Evolutionary conservation across 2,888 invertebrate species (phyloP).

Genomic region (Cordilura impudica): DNA sequence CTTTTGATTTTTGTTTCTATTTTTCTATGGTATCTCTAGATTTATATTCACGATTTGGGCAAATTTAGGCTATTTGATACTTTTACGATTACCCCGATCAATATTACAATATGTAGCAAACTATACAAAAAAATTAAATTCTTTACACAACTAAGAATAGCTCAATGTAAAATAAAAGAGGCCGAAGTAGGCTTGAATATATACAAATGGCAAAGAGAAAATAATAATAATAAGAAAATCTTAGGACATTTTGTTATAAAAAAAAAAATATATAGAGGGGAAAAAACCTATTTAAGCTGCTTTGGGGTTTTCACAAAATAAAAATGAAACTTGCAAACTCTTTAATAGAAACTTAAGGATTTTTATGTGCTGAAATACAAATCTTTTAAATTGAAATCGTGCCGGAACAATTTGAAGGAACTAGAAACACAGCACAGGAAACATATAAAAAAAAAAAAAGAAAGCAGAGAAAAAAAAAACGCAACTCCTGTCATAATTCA

Average conservation of each 20-base stretch:
- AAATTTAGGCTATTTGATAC: too few species aligned
- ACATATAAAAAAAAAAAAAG: slow-evolving; percentile 2
- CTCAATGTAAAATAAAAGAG: background rate
- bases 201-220: background rate
- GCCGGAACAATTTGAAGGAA: background rate
- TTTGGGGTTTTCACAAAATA: slow-evolving; percentile 4
- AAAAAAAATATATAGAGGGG: background rate
- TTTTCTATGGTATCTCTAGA: too few species aligned
- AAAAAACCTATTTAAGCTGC: slow-evolving; percentile 13
- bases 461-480: background rate
- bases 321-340: background rate
- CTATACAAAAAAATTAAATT: too few species aligned
- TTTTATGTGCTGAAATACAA: background rate
- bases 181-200: background rate
- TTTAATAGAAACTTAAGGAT: background rate
- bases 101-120: too few species aligned
- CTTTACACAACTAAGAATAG: too few species aligned
- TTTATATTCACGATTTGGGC: too few species aligned
- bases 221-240: background rate
- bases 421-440: slow-evolving; percentile 4
- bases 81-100: too few species aligned
- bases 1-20: too few species aligned
- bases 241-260: background rate
- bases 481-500: slow-evolving; percentile 71
- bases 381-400: slow-evolving; percentile 11